Base-by-base conservation (phyloP, 2,888 invertebrate genomes). In the Seira sanloemensis region DNA sequence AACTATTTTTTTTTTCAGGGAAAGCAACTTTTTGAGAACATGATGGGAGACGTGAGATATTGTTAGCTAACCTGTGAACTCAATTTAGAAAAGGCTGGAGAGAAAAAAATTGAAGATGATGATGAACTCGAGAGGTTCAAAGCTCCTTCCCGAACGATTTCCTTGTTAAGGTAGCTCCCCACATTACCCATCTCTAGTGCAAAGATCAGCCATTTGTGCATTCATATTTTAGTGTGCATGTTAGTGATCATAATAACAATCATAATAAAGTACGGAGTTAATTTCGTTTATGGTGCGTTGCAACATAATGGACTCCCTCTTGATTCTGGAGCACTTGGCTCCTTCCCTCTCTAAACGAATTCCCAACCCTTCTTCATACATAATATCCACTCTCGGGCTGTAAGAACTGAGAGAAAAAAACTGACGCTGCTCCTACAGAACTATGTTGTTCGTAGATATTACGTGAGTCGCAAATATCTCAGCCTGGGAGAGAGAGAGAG, bases 241-340 rank as follows among this genome's bases (percentile, higher is more conserved):
- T 79, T 71, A 79, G 79, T 79, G 79, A 79, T 79, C 79, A 79
- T 79, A 79, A 79, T 79, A 79, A 79, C 79, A 79, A 79, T 79
- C 79, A 79, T 54, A 73, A 79, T 79, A 79, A 79, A 79, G 66
- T 79, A 79, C 67, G 27, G 73, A 79, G 79, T 79, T 79, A 79
- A 79, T 79, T 79, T 79, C 79, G 79, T 79, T 79, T 79, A 79
- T 79, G 79, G 74, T 74, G 79, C 79, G 74, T 73, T 79, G 79
- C 79, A 79, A 79, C 74, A 79, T 79, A 79, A 79, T 79, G 74
- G 79, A 79, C 79, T 79, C 50, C 50, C 46, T 58, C 71, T 78
- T 37, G 62, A 58, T 58, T 23, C 23, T 19, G 71, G 26, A 62
- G n/a, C 27, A 26, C 46, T 23, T 25, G 19, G n/a, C n/a, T n/a